A percentile compares a stretch with the other conserved stretches of the same genome.
phyloP scores from a whole-genome alignment of 2,888 invertebrate genomes.

The Drosophila multiciliata region DNA sequence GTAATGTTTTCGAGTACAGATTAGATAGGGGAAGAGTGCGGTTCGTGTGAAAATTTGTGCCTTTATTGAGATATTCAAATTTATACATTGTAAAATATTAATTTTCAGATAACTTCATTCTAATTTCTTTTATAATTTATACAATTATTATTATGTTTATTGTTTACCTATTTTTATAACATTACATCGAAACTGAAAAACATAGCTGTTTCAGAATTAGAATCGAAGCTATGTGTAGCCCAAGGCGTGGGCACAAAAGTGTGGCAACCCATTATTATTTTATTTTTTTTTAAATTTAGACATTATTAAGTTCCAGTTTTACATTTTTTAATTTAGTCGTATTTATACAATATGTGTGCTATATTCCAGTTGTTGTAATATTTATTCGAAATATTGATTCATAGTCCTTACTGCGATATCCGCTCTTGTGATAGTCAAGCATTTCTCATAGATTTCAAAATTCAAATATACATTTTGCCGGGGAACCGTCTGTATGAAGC shows the following conservation, averaged over 20 bases:
- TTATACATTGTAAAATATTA: not conserved
- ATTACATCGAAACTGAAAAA: not conserved
- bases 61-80: not conserved
- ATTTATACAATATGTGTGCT: not conserved
- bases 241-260: conserved; percentile 34
- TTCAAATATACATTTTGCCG: conserved; percentile 78
- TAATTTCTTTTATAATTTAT: not conserved
- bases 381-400: conserved; percentile 75
- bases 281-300: conserved; percentile 38
- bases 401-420: conserved; percentile 76
- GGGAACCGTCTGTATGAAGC: conserved; percentile 82
- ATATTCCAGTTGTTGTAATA: not conserved
- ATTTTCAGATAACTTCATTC: not conserved
- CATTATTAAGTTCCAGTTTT: not conserved
- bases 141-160: not conserved
- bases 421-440: conserved; percentile 55
- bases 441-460: conserved; percentile 60
- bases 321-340: not conserved
- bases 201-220: conserved; percentile 6
- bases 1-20: not conserved
- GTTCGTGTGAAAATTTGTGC: not conserved
- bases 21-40: not conserved
- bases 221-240: conserved; percentile 22
- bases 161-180: not conserved
- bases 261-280: conserved; percentile 23